These are phyloP conservation scores for Slavum lentiscoides DNA, from an alignment of 2,888 invertebrate species.

Conservation along the genomic window DNA sequence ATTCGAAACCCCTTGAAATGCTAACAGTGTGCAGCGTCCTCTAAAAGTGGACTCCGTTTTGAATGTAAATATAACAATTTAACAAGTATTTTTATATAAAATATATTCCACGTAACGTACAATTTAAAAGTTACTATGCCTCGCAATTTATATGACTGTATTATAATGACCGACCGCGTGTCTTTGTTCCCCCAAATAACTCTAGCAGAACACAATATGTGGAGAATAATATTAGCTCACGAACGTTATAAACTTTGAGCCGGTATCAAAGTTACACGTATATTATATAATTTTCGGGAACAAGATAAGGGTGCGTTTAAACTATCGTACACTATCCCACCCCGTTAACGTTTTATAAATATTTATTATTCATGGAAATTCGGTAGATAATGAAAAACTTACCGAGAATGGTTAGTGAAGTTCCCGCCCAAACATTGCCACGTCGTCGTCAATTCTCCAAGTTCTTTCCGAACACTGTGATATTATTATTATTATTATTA, in stretches of 20 bases:
- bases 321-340: neutral
- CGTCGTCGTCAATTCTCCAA: no score
- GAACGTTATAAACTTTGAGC: slow-evolving; percentile 35
- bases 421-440: no score
- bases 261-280: slow-evolving; percentile 44
- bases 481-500: no score
- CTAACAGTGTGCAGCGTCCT: no score
- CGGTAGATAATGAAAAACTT: slow-evolving; percentile 17
- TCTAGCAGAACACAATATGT: slow-evolving; percentile 6
- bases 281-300: slow-evolving; percentile 9
- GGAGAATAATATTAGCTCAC: slow-evolving; percentile 26
- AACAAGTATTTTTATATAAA: neutral
- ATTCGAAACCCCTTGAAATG: no score
- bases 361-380: slow-evolving; percentile 44
- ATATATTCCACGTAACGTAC: neutral
- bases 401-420: neutral
- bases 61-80: no score
- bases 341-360: slow-evolving; percentile 26
- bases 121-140: neutral
- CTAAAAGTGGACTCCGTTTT: no score
- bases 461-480: no score
- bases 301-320: slow-evolving; percentile 11
- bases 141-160: neutral
- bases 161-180: no score
- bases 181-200: slow-evolving; percentile 30